Percentiles rank a stretch among this genome's conserved stretches.
phyloP scores from a whole-genome alignment of 2,797 vertebrate genomes.

The Nannoperca australis region DNA sequence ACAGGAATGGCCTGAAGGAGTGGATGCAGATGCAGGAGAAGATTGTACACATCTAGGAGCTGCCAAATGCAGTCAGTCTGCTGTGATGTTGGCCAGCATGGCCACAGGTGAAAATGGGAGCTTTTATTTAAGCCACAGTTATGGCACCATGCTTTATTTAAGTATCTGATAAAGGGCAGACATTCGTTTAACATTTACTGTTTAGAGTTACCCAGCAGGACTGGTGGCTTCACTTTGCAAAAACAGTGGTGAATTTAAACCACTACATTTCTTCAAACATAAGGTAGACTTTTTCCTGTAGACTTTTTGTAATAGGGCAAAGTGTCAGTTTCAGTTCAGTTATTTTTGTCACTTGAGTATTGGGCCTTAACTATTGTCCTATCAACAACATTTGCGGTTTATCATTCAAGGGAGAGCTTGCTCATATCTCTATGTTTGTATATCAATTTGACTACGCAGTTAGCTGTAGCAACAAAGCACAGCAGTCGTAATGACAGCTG shows the following conservation, averaged over 20 bases:
- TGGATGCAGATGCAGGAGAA: neutral
- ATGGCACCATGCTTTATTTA: neutral
- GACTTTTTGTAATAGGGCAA: neutral
- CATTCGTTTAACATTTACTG: neutral
- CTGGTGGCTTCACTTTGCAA: neutral
- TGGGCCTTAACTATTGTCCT: neutral
- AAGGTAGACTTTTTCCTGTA: neutral
- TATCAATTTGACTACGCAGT: neutral
- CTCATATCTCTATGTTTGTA: neutral
- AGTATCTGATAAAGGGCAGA: neutral
- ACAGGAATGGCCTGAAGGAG: neutral
- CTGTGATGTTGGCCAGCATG: neutral
- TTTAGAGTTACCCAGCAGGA: neutral
- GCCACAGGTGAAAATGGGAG: neutral
- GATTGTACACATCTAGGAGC: neutral
- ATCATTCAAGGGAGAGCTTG: neutral
- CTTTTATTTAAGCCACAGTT: neutral
- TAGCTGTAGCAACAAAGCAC: conserved; percentile 9
- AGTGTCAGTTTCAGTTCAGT: neutral
- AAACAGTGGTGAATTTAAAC: neutral
- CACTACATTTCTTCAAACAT: neutral
- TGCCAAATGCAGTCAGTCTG: neutral
- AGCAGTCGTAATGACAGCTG: neutral
- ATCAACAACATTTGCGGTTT: neutral
- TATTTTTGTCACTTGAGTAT: neutral